phyloP scores from a whole-genome alignment of 1,140 invertebrate genomes.

The Cataglyphis hispanica region DNA sequence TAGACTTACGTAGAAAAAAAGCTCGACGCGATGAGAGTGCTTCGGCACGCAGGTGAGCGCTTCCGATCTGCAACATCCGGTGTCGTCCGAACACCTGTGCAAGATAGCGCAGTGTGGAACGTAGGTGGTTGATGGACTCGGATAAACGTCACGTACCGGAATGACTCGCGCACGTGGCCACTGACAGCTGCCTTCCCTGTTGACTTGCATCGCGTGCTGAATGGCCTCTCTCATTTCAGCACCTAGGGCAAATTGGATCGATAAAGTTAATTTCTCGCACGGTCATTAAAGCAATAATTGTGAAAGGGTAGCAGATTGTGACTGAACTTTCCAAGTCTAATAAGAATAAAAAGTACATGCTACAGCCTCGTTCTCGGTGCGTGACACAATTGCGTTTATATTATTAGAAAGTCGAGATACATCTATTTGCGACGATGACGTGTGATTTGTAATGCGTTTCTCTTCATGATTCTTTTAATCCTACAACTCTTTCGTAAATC shows the following conservation, averaged over 20 bases:
- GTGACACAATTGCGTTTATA: conserved; percentile 30
- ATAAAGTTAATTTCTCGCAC: not conserved
- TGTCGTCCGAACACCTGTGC: conserved; percentile 92
- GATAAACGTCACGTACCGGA: conserved; percentile 88
- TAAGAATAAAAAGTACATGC: not conserved
- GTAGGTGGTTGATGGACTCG: conserved; percentile 90
- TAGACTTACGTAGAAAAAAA: conserved; percentile 91
- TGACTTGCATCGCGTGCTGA: conserved; percentile 88
- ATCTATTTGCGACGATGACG: not conserved
- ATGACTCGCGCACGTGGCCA: conserved; percentile 89
- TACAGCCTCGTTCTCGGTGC: not conserved
- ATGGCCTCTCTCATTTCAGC: conserved; percentile 85
- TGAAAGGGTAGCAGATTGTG: not conserved
- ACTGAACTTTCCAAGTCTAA: conserved; percentile 5
- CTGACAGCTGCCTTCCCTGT: conserved; percentile 88
- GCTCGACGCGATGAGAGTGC: conserved; percentile 88
- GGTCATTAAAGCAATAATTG: not conserved
- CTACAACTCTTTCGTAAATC: conserved; percentile 17
- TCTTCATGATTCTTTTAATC: not conserved
- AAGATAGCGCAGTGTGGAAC: conserved; percentile 91
- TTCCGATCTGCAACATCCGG: conserved; percentile 90
- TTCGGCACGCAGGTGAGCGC: conserved; percentile 90
- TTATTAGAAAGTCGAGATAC: conserved; percentile 10
- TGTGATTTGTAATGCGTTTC: conserved; percentile 7
- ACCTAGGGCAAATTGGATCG: conserved; percentile 69